Base-by-base conservation (phyloP, 2,888 invertebrate species). In the Drosophila mimetica region DNA sequence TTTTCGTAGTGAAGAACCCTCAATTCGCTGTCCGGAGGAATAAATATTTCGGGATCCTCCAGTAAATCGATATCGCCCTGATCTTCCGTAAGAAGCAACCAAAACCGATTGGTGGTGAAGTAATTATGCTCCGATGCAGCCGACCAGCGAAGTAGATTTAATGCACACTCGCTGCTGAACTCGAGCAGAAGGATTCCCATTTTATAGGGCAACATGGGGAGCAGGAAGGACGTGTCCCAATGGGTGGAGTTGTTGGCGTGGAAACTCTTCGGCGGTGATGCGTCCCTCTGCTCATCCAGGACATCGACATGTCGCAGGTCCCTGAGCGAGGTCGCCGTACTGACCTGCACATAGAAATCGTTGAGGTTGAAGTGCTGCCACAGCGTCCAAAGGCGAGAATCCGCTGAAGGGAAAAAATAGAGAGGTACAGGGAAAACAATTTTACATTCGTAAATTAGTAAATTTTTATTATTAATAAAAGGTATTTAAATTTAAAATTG, bases 31-130 rank as follows among this genome's bases (percentile, higher is more conserved):
- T 90, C 90, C 4, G 91, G 91, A 1, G 90, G 90, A 25, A 91
- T 64, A 30, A 90, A 89, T 41, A 91, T 87, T 25, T 89, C 82
- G 4, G 51, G 42, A 73, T 89, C 83, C 37, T 78, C 73, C n/a
- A 90, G 71, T 8, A 79, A 28, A 0, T 71, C 42, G 5, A 89
- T 30, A 28, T 86, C 75, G 4, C 41, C 9, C 4, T 30, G 1
- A 48, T 79, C 46, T 13, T 74, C 65, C 0, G 83, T 78, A 1
- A 88, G 61, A 7, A 91, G 57, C 36, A 91, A 44, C 91, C 91
- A 91, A 73, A 86, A 90, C 9, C 89, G 89, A 79, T 89, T 89
- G 13, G 88, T 89, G 16, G 89, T 90, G 53, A 91, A 91, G 61
- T 86, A 90, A 75, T 91, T 90, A 28, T 86, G 76, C 58, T 87